A percentile compares a stretch with the other conserved stretches of the same genome.
These are phyloP conservation scores for Crepidodera aurea DNA, from an alignment of 2,888 invertebrate species.

Conservation along the genomic window DNA sequence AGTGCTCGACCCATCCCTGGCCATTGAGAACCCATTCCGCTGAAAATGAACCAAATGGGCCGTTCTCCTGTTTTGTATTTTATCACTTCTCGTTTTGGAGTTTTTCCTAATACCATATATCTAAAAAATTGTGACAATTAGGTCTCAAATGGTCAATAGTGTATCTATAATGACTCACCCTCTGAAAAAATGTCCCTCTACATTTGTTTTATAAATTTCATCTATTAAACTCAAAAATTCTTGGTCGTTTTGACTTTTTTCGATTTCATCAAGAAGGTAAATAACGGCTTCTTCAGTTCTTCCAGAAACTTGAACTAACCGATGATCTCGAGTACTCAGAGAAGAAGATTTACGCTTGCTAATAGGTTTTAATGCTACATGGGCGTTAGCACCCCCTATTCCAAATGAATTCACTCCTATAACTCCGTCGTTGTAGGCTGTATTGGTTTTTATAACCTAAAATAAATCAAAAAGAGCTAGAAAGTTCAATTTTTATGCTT, in stretches of 20 bases:
- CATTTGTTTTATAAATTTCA: constrained; percentile 70
- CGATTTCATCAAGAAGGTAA: constrained; percentile 68
- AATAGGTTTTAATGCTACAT: constrained; percentile 61
- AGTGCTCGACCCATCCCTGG: constrained; percentile 69
- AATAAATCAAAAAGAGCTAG: no score
- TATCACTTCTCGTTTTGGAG: constrained; percentile 25
- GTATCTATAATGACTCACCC: constrained; percentile 65
- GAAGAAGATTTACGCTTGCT: background rate
- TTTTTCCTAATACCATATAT: constrained; percentile 37
- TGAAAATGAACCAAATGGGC: constrained; percentile 71
- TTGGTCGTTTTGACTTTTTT: constrained; percentile 67
- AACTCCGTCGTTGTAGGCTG: constrained; percentile 63
- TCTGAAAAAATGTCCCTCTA: constrained; percentile 77
- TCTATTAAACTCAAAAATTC: constrained; percentile 77
- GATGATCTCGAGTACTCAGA: constrained; percentile 14
- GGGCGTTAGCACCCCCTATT: constrained; percentile 69
- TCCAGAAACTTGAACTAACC: constrained; percentile 64
- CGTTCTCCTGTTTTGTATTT: constrained; percentile 39
- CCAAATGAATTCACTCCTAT: constrained; percentile 72
- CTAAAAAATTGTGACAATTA: constrained; percentile 25
- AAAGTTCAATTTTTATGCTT: no score
- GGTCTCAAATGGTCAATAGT: background rate
- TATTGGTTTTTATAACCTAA: constrained; percentile 63
- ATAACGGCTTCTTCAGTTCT: constrained; percentile 79
- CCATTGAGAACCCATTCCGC: constrained; percentile 75